phyloP scores from a whole-genome alignment of 2,113 vertebrate genomes.

The Amia ocellicauda region DNA sequence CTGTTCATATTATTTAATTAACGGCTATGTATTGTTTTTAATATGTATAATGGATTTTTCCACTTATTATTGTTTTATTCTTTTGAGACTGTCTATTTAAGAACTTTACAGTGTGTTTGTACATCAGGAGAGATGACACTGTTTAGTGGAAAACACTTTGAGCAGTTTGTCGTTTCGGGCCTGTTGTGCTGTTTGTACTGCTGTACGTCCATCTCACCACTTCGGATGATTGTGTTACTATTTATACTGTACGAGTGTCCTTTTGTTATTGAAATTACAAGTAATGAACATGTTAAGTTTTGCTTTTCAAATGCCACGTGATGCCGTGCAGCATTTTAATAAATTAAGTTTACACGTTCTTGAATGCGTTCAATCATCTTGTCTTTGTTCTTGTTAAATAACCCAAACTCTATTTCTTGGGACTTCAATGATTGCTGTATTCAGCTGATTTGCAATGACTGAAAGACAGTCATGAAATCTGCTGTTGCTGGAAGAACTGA shows the following conservation, averaged over 20 bases:
- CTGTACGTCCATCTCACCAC: slow-evolving; percentile 34
- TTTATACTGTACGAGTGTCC: slow-evolving; percentile 40
- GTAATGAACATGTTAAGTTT: slow-evolving; percentile 45
- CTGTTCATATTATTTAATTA: slow-evolving; percentile 66
- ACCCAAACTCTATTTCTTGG: neutral
- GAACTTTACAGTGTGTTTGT: too few species aligned
- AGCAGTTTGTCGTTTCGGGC: slow-evolving; percentile 44
- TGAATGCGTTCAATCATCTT: neutral
- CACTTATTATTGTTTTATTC: too few species aligned
- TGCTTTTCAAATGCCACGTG: slow-evolving; percentile 20
- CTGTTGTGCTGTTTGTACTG: slow-evolving; percentile 48
- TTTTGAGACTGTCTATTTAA: slow-evolving; percentile 41
- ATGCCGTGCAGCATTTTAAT: slow-evolving; percentile 5
- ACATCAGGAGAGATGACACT: too few species aligned
- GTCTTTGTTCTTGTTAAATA: neutral
- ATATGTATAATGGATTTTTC: slow-evolving; percentile 23
- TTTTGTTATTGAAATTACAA: slow-evolving; percentile 47
- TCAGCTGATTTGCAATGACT: too few species aligned
- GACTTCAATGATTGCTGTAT: too few species aligned
- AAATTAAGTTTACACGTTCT: slow-evolving; percentile 17
- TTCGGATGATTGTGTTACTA: slow-evolving; percentile 40
- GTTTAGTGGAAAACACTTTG: slow-evolving; percentile 26
- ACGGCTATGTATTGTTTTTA: slow-evolving; percentile 77
- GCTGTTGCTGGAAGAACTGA: too few species aligned
- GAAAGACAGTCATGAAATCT: too few species aligned